phyloP scores from a whole-genome alignment of 2,797 vertebrate genomes.

The Percopsis omiscomaycus region DNA sequence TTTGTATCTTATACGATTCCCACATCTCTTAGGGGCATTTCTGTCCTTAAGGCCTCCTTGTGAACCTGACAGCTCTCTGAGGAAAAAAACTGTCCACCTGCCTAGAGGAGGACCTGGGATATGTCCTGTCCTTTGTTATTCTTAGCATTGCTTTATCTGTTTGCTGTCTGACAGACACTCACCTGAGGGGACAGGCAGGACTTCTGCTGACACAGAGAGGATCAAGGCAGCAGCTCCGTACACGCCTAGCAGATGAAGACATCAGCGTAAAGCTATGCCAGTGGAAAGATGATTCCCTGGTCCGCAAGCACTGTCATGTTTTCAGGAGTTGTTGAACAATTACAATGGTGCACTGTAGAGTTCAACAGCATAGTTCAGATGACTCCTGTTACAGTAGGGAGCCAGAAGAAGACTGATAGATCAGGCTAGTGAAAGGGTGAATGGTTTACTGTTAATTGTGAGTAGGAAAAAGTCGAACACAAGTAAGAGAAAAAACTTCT shows the following conservation, averaged over 20 bases:
- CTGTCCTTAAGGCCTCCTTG: constrained; percentile 42
- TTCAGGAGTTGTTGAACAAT: constrained; percentile 44
- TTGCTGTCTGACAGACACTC: constrained; percentile 68
- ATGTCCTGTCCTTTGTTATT: constrained; percentile 59
- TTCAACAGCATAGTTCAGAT: constrained; percentile 7
- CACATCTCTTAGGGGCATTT: constrained; percentile 46
- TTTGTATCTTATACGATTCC: constrained; percentile 30
- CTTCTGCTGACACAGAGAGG: constrained; percentile 56
- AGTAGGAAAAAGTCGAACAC: no score
- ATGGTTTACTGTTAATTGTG: no score
- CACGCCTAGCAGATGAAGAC: constrained; percentile 62
- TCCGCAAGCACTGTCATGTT: constrained; percentile 65
- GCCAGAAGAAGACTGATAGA: neutral
- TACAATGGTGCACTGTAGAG: constrained; percentile 28
- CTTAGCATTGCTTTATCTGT: constrained; percentile 65
- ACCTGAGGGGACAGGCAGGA: constrained; percentile 70
- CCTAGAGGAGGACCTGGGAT: constrained; percentile 59
- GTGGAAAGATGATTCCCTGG: constrained; percentile 38
- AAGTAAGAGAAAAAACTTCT: no score
- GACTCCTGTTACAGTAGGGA: constrained; percentile 4
- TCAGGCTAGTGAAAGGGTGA: no score
- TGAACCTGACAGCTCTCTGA: constrained; percentile 59
- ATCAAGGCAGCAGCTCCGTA: constrained; percentile 62
- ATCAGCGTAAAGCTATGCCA: constrained; percentile 69
- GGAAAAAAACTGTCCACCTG: constrained; percentile 53